Evolutionary conservation across 2,888 invertebrate species (phyloP).

Genomic region (Timema cristinae): DNA sequence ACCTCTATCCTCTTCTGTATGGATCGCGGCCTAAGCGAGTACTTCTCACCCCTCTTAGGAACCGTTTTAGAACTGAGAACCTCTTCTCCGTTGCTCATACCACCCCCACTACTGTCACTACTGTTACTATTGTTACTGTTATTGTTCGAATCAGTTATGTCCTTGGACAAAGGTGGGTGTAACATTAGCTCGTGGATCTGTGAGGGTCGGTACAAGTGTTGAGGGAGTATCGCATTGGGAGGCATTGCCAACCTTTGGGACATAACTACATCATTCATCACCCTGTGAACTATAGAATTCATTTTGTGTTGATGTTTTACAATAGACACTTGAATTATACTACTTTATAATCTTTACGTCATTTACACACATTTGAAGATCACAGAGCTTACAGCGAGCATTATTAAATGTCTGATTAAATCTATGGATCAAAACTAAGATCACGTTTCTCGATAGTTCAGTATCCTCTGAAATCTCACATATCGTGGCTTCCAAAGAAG

Average conservation of each 20-base stretch:
- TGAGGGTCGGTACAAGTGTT: not conserved
- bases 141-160: slow-evolving; percentile 24
- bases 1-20: slow-evolving; percentile 54
- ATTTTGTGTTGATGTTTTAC: not conserved
- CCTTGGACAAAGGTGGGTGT: slow-evolving; percentile 1
- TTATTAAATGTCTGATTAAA: too few relatives aligned
- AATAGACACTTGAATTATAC: too few relatives aligned
- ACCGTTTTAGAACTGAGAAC: not conserved
- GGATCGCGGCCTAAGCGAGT: slow-evolving; percentile 63
- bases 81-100: not conserved
- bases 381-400: too few relatives aligned
- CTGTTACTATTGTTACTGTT: slow-evolving; percentile 21
- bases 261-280: slow-evolving; percentile 2
- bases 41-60: slow-evolving; percentile 52
- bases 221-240: not conserved
- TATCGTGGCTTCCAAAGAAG: too few relatives aligned
- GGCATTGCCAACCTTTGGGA: slow-evolving; percentile 12
- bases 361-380: too few relatives aligned
- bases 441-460: too few relatives aligned
- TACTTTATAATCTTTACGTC: too few relatives aligned
- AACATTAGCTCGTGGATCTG: not conserved
- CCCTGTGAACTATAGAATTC: slow-evolving; percentile 5
- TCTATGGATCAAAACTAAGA: too few relatives aligned
- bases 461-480: too few relatives aligned
- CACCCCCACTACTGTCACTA: slow-evolving; percentile 11